Conservation (phyloP, 1,140 invertebrate species). For the Brachionus angularis region DNA sequence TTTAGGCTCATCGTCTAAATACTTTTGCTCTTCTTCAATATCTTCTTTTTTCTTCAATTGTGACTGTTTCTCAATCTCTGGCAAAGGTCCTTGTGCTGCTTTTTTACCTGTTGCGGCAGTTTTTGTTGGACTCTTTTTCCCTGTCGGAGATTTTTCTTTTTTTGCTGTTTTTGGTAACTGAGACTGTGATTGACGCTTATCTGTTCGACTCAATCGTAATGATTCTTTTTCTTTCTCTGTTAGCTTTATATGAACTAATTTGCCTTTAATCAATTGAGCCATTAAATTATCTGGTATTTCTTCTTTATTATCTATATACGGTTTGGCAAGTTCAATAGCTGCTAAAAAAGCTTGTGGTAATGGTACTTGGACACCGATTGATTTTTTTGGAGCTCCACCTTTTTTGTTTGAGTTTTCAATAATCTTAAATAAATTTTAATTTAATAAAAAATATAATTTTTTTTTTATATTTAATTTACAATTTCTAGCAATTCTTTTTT, state of each 20-base stretch:
- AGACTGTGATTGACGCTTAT: conserved; percentile 47
- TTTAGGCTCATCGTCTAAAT: conserved; percentile 58
- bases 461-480: background rate
- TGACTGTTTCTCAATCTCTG: conserved; percentile 40
- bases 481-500: conserved; percentile 30
- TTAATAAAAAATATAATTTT: background rate
- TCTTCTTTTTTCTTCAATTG: conserved; percentile 57
- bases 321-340: conserved; percentile 46
- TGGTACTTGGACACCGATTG: background rate
- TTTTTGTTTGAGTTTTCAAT: conserved; percentile 24
- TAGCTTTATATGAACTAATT: conserved; percentile 51
- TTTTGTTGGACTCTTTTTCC: conserved; percentile 40
- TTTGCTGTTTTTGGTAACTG: conserved; percentile 47
- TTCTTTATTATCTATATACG: conserved; percentile 51
- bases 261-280: conserved; percentile 55
- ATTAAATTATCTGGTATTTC: conserved; percentile 52
- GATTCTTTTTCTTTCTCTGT: conserved; percentile 53
- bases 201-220: conserved; percentile 43
- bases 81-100: conserved; percentile 53
- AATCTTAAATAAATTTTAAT: background rate
- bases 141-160: conserved; percentile 50
- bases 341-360: background rate
- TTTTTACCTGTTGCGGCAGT: conserved; percentile 49
- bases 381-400: conserved; percentile 2
- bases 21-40: conserved; percentile 54